phyloP scores from a whole-genome alignment of 2,797 vertebrate species.

The Lemur catta region DNA sequence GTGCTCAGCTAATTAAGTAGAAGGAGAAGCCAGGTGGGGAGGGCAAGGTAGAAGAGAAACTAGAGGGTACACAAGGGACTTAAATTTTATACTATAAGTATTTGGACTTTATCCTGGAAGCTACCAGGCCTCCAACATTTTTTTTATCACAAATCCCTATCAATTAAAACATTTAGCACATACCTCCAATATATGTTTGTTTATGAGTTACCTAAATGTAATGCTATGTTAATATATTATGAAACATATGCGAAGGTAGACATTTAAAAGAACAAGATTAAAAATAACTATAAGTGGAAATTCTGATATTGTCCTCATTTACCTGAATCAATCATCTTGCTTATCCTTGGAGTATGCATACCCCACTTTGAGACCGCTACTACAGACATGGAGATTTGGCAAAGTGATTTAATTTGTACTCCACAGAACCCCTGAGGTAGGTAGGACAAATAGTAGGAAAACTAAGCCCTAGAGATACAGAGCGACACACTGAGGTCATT shows the following conservation, averaged over 20 bases:
- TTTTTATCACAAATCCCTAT: neutral
- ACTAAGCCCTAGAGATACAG: neutral
- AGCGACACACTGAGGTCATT: neutral
- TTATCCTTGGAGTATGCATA: neutral
- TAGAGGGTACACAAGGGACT: neutral
- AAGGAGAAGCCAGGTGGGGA: neutral
- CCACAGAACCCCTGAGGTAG: neutral
- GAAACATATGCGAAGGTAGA: neutral
- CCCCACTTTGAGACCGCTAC: neutral
- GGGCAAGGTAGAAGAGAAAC: neutral
- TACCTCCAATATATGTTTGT: neutral
- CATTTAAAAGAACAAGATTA: neutral
- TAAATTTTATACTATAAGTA: neutral
- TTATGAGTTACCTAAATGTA: neutral
- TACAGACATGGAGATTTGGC: neutral
- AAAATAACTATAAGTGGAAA: neutral
- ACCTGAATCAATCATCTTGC: neutral
- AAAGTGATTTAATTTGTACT: neutral
- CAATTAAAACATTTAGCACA: neutral
- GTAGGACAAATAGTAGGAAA: neutral
- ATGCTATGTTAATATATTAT: neutral
- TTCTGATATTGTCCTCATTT: neutral
- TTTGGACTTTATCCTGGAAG: neutral
- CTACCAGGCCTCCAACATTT: neutral
- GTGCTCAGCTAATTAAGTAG: neutral